phyloP scores from a whole-genome alignment of 2,888 invertebrate genomes.

The Sussaba pulchella region DNA sequence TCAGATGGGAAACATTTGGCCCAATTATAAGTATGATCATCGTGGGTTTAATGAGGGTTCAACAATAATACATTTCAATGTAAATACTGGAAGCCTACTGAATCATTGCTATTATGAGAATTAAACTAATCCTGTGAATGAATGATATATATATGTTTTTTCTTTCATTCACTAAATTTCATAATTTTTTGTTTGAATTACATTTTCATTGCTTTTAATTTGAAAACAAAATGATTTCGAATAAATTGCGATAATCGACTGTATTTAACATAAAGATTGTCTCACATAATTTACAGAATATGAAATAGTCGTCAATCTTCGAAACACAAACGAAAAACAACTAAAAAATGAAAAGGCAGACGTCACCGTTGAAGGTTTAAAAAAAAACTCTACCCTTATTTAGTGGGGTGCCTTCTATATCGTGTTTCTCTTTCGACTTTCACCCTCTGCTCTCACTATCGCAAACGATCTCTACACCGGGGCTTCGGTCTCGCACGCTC shows the following conservation, averaged over 20 bases:
- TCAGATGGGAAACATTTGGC: conserved; percentile 58
- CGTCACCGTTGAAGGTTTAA: conserved; percentile 30
- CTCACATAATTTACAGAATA: no score
- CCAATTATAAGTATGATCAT: conserved; percentile 49
- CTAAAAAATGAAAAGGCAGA: no score
- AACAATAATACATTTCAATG: conserved; percentile 37
- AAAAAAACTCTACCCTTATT: conserved; percentile 41
- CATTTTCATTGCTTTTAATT: no score
- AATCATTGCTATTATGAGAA: not conserved
- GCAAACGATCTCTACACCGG: conserved; percentile 63
- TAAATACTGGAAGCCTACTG: conserved; percentile 1
- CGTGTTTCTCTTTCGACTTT: conserved; percentile 56
- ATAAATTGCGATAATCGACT: no score
- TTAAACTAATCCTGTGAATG: not conserved
- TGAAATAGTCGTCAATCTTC: not conserved
- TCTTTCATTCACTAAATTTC: not conserved
- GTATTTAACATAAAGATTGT: no score
- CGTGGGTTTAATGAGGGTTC: conserved; percentile 32
- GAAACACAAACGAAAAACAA: conserved; percentile 35
- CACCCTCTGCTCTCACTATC: conserved; percentile 52
- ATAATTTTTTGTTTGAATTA: not conserved
- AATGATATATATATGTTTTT: not conserved
- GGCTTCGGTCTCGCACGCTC: conserved; percentile 15
- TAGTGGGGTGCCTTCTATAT: conserved; percentile 55
- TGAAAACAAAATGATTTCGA: not conserved